Conservation (phyloP, 2,888 invertebrate genomes). For the Erebia palarica region DNA sequence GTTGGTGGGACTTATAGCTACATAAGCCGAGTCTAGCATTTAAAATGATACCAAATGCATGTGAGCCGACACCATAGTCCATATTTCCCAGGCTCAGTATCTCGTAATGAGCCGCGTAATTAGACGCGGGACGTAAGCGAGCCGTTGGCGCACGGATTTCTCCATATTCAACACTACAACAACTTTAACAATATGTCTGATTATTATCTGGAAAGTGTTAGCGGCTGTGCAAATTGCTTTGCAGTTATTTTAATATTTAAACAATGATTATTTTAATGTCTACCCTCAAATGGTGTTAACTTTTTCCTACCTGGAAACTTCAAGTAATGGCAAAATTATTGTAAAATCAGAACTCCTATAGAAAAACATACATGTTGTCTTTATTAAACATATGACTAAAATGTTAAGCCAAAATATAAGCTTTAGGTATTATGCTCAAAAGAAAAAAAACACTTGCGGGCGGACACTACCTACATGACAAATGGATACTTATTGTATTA, state of each 20-base stretch:
- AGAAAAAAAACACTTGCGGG: not conserved
- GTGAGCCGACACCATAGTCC: conserved; percentile 1
- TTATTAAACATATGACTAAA: too few relatives aligned
- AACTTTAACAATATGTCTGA: not conserved
- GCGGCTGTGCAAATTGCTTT: not conserved
- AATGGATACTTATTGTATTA: conserved; percentile 29
- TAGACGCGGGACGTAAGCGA: conserved; percentile 28
- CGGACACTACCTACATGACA: conserved; percentile 1
- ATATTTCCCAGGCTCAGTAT: not conserved
- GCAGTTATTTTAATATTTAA: not conserved
- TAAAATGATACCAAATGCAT: conserved; percentile 4
- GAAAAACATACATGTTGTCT: too few relatives aligned
- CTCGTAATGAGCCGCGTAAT: conserved; percentile 42
- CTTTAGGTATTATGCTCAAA: not conserved
- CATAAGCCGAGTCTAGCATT: not conserved
- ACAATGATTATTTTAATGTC: not conserved
- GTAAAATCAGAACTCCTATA: too few relatives aligned
- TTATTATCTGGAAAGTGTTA: not conserved
- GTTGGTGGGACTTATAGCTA: too few relatives aligned
- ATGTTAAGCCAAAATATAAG: not conserved
- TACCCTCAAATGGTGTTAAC: not conserved
- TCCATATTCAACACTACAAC: conserved; percentile 43
- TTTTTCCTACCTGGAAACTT: not conserved
- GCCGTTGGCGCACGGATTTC: conserved; percentile 43
- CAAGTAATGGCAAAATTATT: not conserved